Conservation (phyloP, 2,113 vertebrate genomes). For the Bettongia penicillata region DNA sequence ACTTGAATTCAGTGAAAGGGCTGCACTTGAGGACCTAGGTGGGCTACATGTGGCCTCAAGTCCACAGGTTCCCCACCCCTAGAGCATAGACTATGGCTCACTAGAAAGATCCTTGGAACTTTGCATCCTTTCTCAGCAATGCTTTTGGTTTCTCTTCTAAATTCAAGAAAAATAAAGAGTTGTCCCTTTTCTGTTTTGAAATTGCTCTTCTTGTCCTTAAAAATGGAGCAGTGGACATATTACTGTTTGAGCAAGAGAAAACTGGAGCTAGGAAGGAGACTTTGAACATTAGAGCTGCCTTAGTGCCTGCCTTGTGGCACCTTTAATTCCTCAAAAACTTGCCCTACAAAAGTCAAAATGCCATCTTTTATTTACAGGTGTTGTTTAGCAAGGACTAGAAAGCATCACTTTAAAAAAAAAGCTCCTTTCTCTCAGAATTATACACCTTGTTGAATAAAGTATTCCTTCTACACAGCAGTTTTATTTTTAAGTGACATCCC, state of each 20-base stretch:
- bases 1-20: too few species aligned
- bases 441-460: neutral
- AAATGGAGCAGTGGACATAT: neutral
- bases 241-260: neutral
- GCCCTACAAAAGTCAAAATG: neutral
- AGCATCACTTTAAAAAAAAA: constrained; percentile 17
- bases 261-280: neutral
- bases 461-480: neutral
- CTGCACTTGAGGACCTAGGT: too few species aligned
- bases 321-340: constrained; percentile 26
- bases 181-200: constrained; percentile 11
- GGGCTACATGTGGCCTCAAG: too few species aligned
- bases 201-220: neutral
- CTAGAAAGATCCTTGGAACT: neutral
- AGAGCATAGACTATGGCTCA: neutral
- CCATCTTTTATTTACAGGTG: constrained; percentile 33
- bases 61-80: too few species aligned
- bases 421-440: neutral
- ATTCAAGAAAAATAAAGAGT: neutral
- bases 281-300: neutral
- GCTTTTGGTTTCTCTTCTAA: neutral
- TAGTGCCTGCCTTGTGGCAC: neutral
- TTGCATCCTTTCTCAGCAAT: neutral
- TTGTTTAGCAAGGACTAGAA: constrained; percentile 29
- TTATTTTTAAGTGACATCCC: constrained; percentile 30